Percentiles rank a stretch among this genome's conserved stretches.
Conservation (phyloP, 1,140 invertebrate genomes). For the Philaenus spumarius region DNA sequence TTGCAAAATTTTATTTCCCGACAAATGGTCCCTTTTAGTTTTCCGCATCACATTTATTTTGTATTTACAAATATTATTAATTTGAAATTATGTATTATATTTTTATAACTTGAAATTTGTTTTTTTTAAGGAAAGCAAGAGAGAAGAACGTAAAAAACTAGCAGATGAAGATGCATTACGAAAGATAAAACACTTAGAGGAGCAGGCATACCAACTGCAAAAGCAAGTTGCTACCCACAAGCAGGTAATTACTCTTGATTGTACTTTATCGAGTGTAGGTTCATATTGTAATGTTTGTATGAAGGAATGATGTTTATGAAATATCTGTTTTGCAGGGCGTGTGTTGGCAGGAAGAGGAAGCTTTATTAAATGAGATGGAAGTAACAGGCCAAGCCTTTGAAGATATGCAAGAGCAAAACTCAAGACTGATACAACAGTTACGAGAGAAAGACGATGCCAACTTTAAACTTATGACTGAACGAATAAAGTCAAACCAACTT, state of each 20-base stretch:
- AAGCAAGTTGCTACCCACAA: conserved; percentile 80
- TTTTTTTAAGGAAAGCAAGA: conserved; percentile 70
- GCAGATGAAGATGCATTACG: conserved; percentile 92
- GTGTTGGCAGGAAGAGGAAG: conserved; percentile 83
- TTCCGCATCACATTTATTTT: too few relatives aligned
- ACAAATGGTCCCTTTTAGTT: too few relatives aligned
- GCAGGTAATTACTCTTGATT: conserved; percentile 46
- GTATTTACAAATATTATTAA: too few relatives aligned
- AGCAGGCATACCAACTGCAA: conserved; percentile 76
- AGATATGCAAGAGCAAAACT: conserved; percentile 99
- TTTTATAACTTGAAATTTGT: neutral
- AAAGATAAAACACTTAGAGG: conserved; percentile 93
- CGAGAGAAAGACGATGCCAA: conserved; percentile 98
- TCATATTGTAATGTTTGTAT: neutral
- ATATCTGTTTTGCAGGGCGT: conserved; percentile 19
- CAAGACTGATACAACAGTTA: conserved; percentile 89
- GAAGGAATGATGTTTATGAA: neutral
- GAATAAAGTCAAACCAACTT: conserved; percentile 94
- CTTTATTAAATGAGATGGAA: conserved; percentile 97
- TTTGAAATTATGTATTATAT: neutral
- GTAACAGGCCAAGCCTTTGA: conserved; percentile 98
- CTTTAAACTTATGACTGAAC: conserved; percentile 98
- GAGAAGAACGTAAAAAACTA: conserved; percentile 85
- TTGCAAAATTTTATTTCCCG: too few relatives aligned
- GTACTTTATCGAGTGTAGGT: neutral